A percentile compares a stretch with the other conserved stretches of the same genome.
Conservation (phyloP, 2,797 vertebrate genomes). For the Scleropages formosus region DNA sequence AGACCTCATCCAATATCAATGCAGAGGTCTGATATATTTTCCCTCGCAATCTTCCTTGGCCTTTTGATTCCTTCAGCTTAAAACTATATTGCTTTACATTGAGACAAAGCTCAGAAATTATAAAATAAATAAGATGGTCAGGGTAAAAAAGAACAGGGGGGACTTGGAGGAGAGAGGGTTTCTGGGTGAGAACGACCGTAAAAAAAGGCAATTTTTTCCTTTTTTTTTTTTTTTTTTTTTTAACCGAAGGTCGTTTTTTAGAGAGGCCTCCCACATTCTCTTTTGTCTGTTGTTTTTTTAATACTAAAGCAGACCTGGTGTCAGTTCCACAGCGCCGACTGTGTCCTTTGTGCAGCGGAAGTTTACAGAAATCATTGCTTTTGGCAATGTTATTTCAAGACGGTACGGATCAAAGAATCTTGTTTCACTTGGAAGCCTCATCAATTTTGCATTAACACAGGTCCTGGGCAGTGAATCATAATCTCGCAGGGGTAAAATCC, state of each 20-base stretch:
- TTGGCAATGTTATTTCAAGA: constrained; percentile 73
- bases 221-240: constrained; percentile 37
- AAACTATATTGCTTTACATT: constrained; percentile 83
- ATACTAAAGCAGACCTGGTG: constrained; percentile 72
- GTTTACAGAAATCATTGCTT: constrained; percentile 79
- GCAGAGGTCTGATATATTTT: constrained; percentile 76
- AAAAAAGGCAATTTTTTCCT: constrained; percentile 80
- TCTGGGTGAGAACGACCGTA: constrained; percentile 72
- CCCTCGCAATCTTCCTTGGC: constrained; percentile 77
- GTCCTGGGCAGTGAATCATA: constrained; percentile 66
- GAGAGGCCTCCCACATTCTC: constrained; percentile 72
- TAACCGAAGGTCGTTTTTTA: constrained; percentile 81
- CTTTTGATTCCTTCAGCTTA: constrained; percentile 81
- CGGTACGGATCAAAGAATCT: constrained; percentile 81
- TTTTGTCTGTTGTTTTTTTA: constrained; percentile 74
- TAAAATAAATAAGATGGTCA: constrained; percentile 67
- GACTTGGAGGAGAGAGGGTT: constrained; percentile 62
- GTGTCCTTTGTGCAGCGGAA: constrained; percentile 74
- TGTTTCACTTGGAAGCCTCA: constrained; percentile 78
- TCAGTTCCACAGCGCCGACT: constrained; percentile 68
- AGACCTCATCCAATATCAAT: constrained; percentile 84
- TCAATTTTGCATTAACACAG: constrained; percentile 77
- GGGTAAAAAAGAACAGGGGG: constrained; percentile 16
- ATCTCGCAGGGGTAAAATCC: constrained; percentile 67
- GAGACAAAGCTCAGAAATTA: constrained; percentile 66